Percentiles rank a stretch among this genome's conserved stretches.
phyloP scores from a whole-genome alignment of 1,140 invertebrate genomes.

The Zaprionus africanus region DNA sequence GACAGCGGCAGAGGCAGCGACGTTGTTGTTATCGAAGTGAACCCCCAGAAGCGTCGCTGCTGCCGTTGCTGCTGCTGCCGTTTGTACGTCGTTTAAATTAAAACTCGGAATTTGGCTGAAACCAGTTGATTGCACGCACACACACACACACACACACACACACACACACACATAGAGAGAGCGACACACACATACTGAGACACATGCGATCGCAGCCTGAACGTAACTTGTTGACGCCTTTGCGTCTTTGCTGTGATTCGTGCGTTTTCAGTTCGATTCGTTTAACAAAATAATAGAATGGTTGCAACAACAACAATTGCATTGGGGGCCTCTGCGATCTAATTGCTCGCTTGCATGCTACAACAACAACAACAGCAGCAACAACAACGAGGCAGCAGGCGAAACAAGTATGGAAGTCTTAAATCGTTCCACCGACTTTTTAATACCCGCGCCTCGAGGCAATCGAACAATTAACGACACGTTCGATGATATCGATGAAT shows the following conservation, averaged over 20 bases:
- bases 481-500: constrained; percentile 40
- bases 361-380: constrained; percentile 30
- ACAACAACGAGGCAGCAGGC: neutral
- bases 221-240: constrained; percentile 50
- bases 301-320: constrained; percentile 44
- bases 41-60: constrained; percentile 21
- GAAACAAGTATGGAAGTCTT: constrained; percentile 38
- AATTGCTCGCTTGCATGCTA: constrained; percentile 74
- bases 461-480: constrained; percentile 45
- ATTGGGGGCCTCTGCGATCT: constrained; percentile 48
- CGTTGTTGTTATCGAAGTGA: constrained; percentile 38
- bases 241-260: constrained; percentile 72
- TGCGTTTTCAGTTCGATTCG: constrained; percentile 58
- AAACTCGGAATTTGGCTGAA: constrained; percentile 79
- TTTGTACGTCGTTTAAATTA: constrained; percentile 69
- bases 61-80: constrained; percentile 50
- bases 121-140: constrained; percentile 75
- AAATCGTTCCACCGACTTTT: constrained; percentile 19
- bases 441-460: constrained; percentile 48
- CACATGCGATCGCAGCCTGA: constrained; percentile 8
- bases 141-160: constrained; percentile 40
- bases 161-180: constrained; percentile 8
- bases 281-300: constrained; percentile 64
- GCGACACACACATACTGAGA: constrained; percentile 24
- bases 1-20: constrained; percentile 6